These are phyloP conservation scores for Archivesica marissinica DNA, from an alignment of 1,140 invertebrate genomes.

Conservation along the genomic window DNA sequence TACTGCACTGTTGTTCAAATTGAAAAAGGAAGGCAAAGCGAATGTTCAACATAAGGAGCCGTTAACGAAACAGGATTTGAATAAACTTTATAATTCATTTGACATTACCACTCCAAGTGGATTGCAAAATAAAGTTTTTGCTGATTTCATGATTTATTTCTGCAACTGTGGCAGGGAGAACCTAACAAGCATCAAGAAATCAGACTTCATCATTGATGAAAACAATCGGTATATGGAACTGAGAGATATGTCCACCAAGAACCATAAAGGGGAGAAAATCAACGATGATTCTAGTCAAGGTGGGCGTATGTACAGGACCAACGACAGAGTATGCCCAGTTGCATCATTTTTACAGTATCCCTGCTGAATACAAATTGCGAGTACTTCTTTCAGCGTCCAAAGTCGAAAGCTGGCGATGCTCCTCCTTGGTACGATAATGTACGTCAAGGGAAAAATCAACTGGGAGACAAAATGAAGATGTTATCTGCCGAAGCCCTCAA, in stretches of 20 bases:
- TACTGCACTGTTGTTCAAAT: constrained; percentile 36
- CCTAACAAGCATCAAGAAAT: constrained; percentile 35
- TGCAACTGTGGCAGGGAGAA: constrained; percentile 58
- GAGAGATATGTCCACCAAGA: constrained; percentile 24
- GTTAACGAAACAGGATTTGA: constrained; percentile 28
- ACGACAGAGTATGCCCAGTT: not conserved
- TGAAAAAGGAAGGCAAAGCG: constrained; percentile 43
- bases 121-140: constrained; percentile 53
- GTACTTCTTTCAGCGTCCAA: constrained; percentile 22
- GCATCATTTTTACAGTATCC: constrained; percentile 6
- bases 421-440: constrained; percentile 22
- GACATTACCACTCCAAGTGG: constrained; percentile 32
- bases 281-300: not conserved
- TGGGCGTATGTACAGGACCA: constrained; percentile 7
- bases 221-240: constrained; percentile 14
- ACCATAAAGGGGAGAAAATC: constrained; percentile 28
- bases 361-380: constrained; percentile 1
- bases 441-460: not conserved
- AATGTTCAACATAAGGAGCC: constrained; percentile 42
- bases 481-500: not conserved
- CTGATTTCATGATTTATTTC: constrained; percentile 56
- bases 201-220: constrained; percentile 44
- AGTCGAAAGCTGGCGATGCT: not conserved
- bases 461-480: constrained; percentile 32
- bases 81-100: constrained; percentile 45